Percentiles rank a stretch among this genome's conserved stretches.
Evolutionary conservation across 1,140 invertebrate genomes (phyloP).

Genomic region (Uloborus diversus): DNA sequence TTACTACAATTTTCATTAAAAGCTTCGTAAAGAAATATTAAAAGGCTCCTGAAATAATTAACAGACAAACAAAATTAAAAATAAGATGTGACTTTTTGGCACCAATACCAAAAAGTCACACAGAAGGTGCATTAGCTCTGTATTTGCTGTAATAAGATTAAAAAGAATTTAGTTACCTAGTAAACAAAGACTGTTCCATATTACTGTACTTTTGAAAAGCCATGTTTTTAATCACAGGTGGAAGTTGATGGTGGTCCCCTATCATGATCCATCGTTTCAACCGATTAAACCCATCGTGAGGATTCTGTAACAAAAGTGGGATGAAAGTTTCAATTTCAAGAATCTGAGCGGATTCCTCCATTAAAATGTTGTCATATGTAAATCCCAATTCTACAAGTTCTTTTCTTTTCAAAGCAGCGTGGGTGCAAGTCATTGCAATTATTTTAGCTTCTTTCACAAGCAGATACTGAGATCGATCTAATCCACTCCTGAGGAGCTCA

Average conservation of each 20-base stretch:
- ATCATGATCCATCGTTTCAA: conserved; percentile 99
- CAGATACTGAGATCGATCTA: conserved; percentile 95
- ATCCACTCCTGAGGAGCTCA: conserved; percentile 85
- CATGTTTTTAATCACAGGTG: conserved; percentile 99
- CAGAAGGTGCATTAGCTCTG: no score
- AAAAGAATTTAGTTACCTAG: conserved; percentile 74
- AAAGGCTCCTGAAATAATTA: no score
- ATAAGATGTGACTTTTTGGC: no score
- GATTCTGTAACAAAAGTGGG: conserved; percentile 95
- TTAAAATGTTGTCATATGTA: conserved; percentile 98
- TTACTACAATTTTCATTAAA: no score
- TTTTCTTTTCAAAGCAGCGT: conserved; percentile 95
- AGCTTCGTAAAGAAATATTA: no score
- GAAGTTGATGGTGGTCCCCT: conserved; percentile 98
- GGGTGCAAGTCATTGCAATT: conserved; percentile 99
- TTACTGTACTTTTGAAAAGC: conserved; percentile 99
- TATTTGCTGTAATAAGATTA: no score
- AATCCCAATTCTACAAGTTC: conserved; percentile 96
- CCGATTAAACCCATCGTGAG: conserved; percentile 93
- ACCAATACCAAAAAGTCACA: no score
- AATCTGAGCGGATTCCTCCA: conserved; percentile 99
- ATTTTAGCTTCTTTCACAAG: conserved; percentile 99
- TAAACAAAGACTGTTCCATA: conserved; percentile 99
- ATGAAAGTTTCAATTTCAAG: conserved; percentile 99
- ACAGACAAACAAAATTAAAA: no score